Base-by-base conservation (phyloP, 1,140 invertebrate genomes). In the Eupristina koningsbergeri region DNA sequence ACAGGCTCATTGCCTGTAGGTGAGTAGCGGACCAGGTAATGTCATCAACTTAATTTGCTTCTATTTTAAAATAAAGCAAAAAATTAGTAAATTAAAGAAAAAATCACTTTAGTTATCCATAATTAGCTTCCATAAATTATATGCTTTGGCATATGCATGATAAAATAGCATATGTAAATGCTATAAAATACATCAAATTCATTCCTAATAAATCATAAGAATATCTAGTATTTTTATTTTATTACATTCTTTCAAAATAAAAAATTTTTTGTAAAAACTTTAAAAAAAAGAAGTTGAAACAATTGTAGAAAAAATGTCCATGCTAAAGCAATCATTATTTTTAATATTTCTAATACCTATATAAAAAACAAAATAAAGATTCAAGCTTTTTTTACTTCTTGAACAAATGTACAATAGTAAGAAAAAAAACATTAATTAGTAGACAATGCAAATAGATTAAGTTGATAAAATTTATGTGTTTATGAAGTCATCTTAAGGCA, bases 1-100 rank as follows among this genome's bases (percentile, higher is more conserved):
- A 92, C 94, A 91, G 93, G 94, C 92, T 93, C 94, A 91, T 92
- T 94, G 92, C 94, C 94, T 93, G 94, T 94, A 93, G 94, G 94
- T 93, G 94, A 94, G 93, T 94, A 94, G 92, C 92, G 90, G 89
- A 89, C 91, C 92, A 94, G 93, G 93, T 93, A 94, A 94, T 93
- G 89, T 92, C 91, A 91, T 85, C 89, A 89, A 86, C 81, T 86
- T 89, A 87, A 89, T 88, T 89, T 89, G 86, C 88, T 88, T 89
- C 87, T 89, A 89, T 86, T 86, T 88, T 89, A 88, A 89, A 81
- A 85, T 64, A 76, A 85, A 79, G 69, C n/a, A 85, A 71, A 85
- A 84, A 80, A 76, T 47, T 67, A 86, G 58, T 87, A 86, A 79
- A 79, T 61, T 69, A 73, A 84, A 77, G 79, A 81, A 81, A n/a